Percentiles rank a stretch among this genome's conserved stretches.
These are phyloP conservation scores for Petrolisthes manimaculis DNA, from an alignment of 2,888 invertebrate species.

Conservation along the genomic window DNA sequence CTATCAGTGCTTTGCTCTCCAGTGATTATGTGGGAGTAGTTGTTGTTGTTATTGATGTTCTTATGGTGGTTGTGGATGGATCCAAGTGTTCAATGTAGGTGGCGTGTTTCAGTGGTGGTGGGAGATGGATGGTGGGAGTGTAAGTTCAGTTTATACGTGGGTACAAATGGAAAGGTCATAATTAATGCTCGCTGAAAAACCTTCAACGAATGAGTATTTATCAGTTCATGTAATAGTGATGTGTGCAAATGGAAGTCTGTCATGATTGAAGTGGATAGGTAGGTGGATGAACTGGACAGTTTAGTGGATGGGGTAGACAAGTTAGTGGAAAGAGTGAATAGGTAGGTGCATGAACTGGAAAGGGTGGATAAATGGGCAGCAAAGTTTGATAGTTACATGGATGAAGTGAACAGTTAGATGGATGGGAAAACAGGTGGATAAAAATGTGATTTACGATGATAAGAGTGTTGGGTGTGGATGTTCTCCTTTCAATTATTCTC, in stretches of 20 bases:
- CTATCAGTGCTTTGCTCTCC: too few relatives aligned
- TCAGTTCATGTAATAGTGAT: not conserved
- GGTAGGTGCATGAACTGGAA: not conserved
- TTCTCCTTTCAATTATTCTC: too few relatives aligned
- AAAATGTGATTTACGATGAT: not conserved
- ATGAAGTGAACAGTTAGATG: not conserved
- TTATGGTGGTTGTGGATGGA: too few relatives aligned
- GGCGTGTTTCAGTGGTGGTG: too few relatives aligned
- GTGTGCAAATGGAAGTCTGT: too few relatives aligned
- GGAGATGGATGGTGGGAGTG: too few relatives aligned
- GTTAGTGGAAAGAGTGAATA: not conserved
- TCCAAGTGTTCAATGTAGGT: too few relatives aligned
- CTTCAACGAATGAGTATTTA: not conserved
- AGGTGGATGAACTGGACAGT: not conserved
- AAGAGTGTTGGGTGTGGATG: not conserved
- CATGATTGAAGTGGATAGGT: not conserved
- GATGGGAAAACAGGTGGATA: not conserved
- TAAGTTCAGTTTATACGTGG: too few relatives aligned
- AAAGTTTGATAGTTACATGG: not conserved
- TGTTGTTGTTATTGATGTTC: too few relatives aligned
- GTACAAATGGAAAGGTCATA: too few relatives aligned
- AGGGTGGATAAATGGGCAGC: not conserved
- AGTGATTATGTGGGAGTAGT: too few relatives aligned
- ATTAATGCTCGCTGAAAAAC: not conserved
- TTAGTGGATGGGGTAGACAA: not conserved